phyloP scores from a whole-genome alignment of 2,113 vertebrate species.

The Amphilophus citrinellus region DNA sequence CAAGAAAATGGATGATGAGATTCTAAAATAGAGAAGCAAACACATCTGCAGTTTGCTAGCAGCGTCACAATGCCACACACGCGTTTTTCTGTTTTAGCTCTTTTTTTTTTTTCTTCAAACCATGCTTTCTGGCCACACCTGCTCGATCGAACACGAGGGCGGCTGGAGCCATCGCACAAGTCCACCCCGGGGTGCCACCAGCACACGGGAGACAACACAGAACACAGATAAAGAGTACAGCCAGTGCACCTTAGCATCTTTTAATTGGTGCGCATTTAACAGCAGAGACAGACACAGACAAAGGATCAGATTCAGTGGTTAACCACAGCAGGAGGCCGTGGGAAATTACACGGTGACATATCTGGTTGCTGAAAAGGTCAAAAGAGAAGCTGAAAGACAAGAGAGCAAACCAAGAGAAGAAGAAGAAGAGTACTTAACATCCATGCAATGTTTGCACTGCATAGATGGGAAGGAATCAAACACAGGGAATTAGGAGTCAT shows the following conservation, averaged over 20 bases:
- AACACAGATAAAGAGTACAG: conserved; percentile 69
- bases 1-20: conserved; percentile 19
- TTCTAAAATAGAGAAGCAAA: conserved; percentile 29
- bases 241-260: conserved; percentile 29
- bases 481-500: not conserved
- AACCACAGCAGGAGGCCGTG: not conserved
- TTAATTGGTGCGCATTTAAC: not conserved
- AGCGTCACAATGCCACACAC: conserved; percentile 56
- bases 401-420: not conserved
- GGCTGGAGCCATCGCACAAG: conserved; percentile 62
- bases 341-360: not conserved
- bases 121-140: conserved; percentile 78
- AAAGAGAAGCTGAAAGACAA: conserved; percentile 21
- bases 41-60: conserved; percentile 29
- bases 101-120: conserved; percentile 22
- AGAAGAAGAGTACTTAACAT: not conserved
- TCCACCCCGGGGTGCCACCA: conserved; percentile 69
- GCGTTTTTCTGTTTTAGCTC: not conserved
- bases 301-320: conserved; percentile 20
- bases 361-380: conserved; percentile 18
- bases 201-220: conserved; percentile 69
- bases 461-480: not conserved
- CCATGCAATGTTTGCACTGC: conserved; percentile 3
- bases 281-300: conserved; percentile 8
- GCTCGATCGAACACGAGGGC: conserved; percentile 57